A percentile compares a stretch with the other conserved stretches of the same genome.
These are phyloP conservation scores for Pantherophis guttatus DNA, from an alignment of 2,113 vertebrate species.

Conservation along the genomic window DNA sequence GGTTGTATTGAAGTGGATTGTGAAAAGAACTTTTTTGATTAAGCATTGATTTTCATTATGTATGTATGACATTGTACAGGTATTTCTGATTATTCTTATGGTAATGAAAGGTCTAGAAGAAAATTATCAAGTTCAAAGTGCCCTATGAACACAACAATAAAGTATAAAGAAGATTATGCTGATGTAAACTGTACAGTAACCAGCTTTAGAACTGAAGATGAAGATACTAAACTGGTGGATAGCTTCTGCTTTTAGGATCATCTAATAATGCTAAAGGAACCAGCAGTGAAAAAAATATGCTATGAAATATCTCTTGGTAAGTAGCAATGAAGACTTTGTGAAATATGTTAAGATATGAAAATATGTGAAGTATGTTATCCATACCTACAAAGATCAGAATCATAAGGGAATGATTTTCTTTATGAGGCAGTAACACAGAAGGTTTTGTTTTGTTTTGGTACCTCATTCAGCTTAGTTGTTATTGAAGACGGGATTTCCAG, in stretches of 20 bases:
- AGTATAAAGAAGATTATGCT: not conserved
- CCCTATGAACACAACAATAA: not conserved
- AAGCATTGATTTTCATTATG: not conserved
- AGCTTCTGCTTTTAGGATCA: not conserved
- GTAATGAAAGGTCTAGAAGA: not conserved
- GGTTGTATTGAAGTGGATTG: not conserved
- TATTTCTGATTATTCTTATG: not conserved
- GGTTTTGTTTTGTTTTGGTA: too few relatives aligned
- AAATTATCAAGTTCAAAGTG: not conserved
- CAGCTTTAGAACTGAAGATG: not conserved
- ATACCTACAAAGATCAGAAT: not conserved
- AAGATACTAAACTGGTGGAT: not conserved
- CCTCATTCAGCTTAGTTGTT: too few relatives aligned
- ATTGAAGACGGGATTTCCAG: too few relatives aligned
- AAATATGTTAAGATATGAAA: not conserved
- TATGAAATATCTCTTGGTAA: not conserved
- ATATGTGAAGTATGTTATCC: not conserved
- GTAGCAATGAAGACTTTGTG: not conserved
- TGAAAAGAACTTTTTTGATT: not conserved
- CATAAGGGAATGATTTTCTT: not conserved
- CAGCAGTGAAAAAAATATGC: not conserved
- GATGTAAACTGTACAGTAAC: not conserved
- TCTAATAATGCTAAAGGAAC: not conserved
- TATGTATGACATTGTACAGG: not conserved
- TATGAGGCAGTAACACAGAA: not conserved